A percentile compares a stretch with the other conserved stretches of the same genome.
Evolutionary conservation across 1,140 invertebrate species (phyloP).

Genomic region (Octopus sinensis): DNA sequence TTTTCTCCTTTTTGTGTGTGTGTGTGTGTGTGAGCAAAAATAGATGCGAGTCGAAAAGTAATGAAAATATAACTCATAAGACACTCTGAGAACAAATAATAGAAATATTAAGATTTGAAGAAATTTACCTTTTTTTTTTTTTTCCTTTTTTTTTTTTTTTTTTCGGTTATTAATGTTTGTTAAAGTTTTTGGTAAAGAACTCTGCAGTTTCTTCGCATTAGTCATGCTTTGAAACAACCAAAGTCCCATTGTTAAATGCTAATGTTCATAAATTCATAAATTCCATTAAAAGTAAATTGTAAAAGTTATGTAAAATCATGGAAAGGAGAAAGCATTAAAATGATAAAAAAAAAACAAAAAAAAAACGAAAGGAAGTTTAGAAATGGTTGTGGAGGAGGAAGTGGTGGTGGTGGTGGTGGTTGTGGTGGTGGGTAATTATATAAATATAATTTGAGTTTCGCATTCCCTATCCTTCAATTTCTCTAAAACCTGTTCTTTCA

Average conservation of each 20-base stretch:
- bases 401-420: too few species aligned
- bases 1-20: not conserved
- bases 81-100: too few species aligned
- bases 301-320: not conserved
- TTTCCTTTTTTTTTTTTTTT: not conserved
- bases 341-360: not conserved
- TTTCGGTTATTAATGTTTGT: not conserved
- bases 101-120: not conserved
- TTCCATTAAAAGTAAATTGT: not conserved
- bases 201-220: not conserved
- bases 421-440: not conserved
- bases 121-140: not conserved
- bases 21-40: not conserved
- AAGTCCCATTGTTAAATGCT: not conserved
- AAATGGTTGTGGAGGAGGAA: not conserved
- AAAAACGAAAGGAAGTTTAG: not conserved
- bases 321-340: not conserved
- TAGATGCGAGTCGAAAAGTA: not conserved
- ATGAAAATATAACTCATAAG: not conserved
- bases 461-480: conserved; percentile 1
- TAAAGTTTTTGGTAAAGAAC: not conserved
- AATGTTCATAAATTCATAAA: not conserved
- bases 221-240: not conserved
- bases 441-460: not conserved
- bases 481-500: conserved; percentile 1